Evolutionary conservation across 2,113 vertebrate species (phyloP).

Genomic region (Oostethus manadensis): DNA sequence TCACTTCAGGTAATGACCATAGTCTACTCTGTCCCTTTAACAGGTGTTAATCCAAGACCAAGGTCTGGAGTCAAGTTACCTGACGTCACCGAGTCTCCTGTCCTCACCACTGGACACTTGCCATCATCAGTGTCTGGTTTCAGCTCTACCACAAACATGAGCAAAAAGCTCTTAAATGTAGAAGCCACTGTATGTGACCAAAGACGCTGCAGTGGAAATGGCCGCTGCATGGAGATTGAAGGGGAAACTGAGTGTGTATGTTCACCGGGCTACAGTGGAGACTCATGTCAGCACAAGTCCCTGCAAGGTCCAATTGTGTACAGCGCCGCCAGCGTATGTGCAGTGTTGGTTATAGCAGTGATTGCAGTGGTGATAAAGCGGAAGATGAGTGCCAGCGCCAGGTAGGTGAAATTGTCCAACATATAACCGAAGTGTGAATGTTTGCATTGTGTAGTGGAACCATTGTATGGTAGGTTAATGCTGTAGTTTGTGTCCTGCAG

Average conservation of each 20-base stretch:
- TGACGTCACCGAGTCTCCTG: not conserved
- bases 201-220: slow-evolving; percentile 68
- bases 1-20: not conserved
- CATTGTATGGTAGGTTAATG: not conserved
- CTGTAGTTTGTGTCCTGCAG: slow-evolving; percentile 13
- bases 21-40: not conserved
- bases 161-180: slow-evolving; percentile 41
- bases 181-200: slow-evolving; percentile 64
- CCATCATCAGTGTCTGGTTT: not conserved
- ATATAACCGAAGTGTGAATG: not conserved
- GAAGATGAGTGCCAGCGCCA: slow-evolving; percentile 48
- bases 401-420: slow-evolving; percentile 35
- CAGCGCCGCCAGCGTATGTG: slow-evolving; percentile 34
- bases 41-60: slow-evolving; percentile 43
- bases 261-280: slow-evolving; percentile 59
- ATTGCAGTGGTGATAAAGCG: slow-evolving; percentile 61
- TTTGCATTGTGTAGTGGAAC: too few species aligned
- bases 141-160: slow-evolving; percentile 12
- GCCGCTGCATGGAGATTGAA: slow-evolving; percentile 60
- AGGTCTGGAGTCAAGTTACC: not conserved
- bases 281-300: slow-evolving; percentile 70
- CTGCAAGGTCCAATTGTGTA: slow-evolving; percentile 60
- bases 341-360: slow-evolving; percentile 55
- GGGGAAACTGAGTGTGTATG: slow-evolving; percentile 69
- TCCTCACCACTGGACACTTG: not conserved